Percentiles rank a stretch among this genome's conserved stretches.
Evolutionary conservation across 2,113 vertebrate species (phyloP).

Genomic region (Poeciliopsis occidentalis): DNA sequence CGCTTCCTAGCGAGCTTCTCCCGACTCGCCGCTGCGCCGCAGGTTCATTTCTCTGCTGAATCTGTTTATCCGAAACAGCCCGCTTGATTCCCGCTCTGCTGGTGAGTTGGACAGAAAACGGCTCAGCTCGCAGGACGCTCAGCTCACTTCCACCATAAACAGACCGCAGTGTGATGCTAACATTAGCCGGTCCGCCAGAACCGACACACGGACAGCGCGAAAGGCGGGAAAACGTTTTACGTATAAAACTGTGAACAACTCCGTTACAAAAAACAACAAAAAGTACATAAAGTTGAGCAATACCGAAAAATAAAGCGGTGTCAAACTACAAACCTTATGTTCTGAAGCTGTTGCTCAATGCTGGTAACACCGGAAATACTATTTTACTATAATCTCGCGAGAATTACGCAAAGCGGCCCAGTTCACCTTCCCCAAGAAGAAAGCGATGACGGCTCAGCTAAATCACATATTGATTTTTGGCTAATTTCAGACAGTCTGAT

Average conservation of each 20-base stretch:
- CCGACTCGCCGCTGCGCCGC: neutral
- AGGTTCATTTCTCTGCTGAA: neutral
- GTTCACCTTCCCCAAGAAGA: neutral
- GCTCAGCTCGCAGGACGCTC: neutral
- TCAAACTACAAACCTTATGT: conserved; percentile 63
- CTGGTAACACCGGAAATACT: conserved; percentile 63
- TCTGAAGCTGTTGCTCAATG: conserved; percentile 51
- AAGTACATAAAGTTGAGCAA: rapidly evolving
- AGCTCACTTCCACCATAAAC: conserved; percentile 29
- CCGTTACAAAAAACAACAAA: rapidly evolving
- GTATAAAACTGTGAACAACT: neutral
- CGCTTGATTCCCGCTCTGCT: neutral
- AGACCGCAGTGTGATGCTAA: conserved; percentile 58
- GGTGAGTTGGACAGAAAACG: neutral
- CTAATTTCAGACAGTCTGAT: neutral
- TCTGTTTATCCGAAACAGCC: neutral
- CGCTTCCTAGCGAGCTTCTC: neutral
- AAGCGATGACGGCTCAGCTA: neutral
- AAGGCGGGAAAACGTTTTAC: neutral
- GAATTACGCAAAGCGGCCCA: conserved; percentile 24
- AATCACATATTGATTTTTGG: neutral
- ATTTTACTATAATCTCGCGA: conserved; percentile 50
- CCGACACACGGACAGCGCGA: neutral
- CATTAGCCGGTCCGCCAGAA: conserved; percentile 48
- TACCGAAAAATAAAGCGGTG: neutral